These are phyloP conservation scores for Siderastrea radians DNA, from an alignment of 92 coral and sea anemone genomes.

Conservation along the genomic window DNA sequence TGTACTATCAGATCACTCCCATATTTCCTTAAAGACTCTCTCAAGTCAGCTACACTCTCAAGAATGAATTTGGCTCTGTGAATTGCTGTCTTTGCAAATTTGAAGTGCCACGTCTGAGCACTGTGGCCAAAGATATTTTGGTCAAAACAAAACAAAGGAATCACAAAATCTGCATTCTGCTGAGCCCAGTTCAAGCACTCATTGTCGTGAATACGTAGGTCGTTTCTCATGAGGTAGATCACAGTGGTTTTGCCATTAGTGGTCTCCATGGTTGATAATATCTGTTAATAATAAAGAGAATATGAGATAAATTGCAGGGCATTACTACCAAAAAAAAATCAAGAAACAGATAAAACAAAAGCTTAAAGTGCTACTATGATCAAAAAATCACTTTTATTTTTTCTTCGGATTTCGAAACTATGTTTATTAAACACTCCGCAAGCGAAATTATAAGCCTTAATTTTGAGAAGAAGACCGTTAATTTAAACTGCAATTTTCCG, in stretches of 20 bases:
- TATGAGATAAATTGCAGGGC: neutral
- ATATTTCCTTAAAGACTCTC: slow-evolving; percentile 32
- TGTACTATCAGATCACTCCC: slow-evolving; percentile 54
- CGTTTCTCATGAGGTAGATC: slow-evolving; percentile 69
- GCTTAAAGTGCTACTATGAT: no score
- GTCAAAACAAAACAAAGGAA: slow-evolving; percentile 77
- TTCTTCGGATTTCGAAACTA: no score
- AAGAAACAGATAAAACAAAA: neutral
- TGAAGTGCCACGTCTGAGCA: slow-evolving; percentile 63
- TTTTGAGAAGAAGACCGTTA: no score
- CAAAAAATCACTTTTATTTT: no score
- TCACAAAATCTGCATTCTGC: slow-evolving; percentile 63
- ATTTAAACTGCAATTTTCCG: no score
- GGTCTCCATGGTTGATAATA: slow-evolving; percentile 7
- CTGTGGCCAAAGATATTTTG: slow-evolving; percentile 35
- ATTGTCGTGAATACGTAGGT: slow-evolving; percentile 77
- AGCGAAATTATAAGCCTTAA: no score
- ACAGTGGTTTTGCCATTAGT: slow-evolving; percentile 7
- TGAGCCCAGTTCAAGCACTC: slow-evolving; percentile 76
- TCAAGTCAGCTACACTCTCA: slow-evolving; percentile 64
- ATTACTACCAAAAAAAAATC: neutral
- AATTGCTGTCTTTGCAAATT: slow-evolving; percentile 63
- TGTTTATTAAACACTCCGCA: no score
- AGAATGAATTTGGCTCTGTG: slow-evolving; percentile 64
- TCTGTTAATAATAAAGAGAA: neutral